Base-by-base conservation (phyloP, 92 coral and sea anemone species). In the Muricea muricata region DNA sequence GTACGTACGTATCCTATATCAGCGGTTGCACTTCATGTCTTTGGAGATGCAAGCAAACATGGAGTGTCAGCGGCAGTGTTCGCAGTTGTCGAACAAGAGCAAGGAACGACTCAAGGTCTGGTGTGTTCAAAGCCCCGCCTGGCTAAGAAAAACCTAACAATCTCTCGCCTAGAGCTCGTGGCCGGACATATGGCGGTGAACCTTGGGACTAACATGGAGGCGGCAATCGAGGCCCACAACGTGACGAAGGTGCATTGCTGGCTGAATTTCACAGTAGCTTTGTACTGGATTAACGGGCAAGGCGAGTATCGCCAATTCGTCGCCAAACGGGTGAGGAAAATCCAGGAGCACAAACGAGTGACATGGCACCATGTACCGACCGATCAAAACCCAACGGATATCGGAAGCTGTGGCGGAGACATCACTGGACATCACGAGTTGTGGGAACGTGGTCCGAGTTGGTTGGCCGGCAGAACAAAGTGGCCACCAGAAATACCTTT, bases 31-130 rank as follows among this genome's bases (percentile, higher is more conserved):
- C 81, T 84, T 31, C 87, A 74, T 15, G 83, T 60, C 13, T 84
- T 83, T 68, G 87, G 87, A 4, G 87, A 83, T 52, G 80, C 87
- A 24, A 71, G 80, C 45, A 7, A 37, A 17, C 70, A 26, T 5
- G 87, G 87, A 24, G 80, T 83, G 13, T 71, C 77, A 17, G 78
- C 69, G 3, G 87, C 87, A 17, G 82, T 73, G 42, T 73, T 73
- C 58, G 82, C 88, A 1, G 74, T 68, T 11, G 41, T 57, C 65
- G 73, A 30, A n/a, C 87, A 84, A 84, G 74, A 66, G 28, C 77
- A 79, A 72, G 75, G 87, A 20, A 56, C 67, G 73, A 84, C 75
- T 6, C 39, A 60, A 61, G 78, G 76, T 45, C 48, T 82, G 7
- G 85, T 80, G 70, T 69, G 73, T 41, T 29, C 42, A n/a, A 80